Percentiles rank a stretch among this genome's conserved stretches.
Evolutionary conservation across 2,113 vertebrate species (phyloP).

Genomic region (Tinamus guttatus): DNA sequence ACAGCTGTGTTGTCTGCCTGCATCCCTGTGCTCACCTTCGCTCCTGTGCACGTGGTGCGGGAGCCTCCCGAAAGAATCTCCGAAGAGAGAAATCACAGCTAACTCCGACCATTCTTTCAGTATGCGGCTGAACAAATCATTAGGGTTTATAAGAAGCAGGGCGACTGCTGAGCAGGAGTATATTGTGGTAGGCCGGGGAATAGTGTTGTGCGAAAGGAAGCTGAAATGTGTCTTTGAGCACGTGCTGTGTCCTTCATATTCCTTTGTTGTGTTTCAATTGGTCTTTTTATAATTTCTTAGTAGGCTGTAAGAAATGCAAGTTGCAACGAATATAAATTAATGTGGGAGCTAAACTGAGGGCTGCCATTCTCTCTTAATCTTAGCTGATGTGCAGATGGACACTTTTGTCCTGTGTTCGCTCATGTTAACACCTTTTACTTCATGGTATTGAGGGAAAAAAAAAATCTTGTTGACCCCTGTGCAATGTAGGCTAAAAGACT

Average conservation of each 20-base stretch:
- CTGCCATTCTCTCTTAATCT: not conserved
- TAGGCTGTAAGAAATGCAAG: not conserved
- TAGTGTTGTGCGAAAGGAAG: not conserved
- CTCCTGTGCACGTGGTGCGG: too few relatives aligned
- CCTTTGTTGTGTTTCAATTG: not conserved
- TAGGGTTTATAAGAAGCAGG: too few relatives aligned
- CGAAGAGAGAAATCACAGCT: too few relatives aligned
- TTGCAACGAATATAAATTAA: not conserved
- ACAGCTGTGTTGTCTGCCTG: too few relatives aligned
- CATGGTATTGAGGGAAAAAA: not conserved
- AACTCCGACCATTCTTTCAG: too few relatives aligned
- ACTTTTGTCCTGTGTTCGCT: not conserved
- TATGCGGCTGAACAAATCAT: too few relatives aligned
- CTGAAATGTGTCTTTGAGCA: not conserved
- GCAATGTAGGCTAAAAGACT: not conserved
- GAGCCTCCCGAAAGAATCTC: too few relatives aligned
- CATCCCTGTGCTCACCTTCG: too few relatives aligned
- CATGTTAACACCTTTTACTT: not conserved
- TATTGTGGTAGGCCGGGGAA: too few relatives aligned
- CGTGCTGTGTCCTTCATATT: not conserved
- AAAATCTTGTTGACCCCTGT: not conserved
- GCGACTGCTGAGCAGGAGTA: too few relatives aligned
- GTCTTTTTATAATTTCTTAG: not conserved
- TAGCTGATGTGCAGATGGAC: not conserved
- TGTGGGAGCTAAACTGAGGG: not conserved